phyloP scores from a whole-genome alignment of 2,113 vertebrate species.

The Strigops habroptila region DNA sequence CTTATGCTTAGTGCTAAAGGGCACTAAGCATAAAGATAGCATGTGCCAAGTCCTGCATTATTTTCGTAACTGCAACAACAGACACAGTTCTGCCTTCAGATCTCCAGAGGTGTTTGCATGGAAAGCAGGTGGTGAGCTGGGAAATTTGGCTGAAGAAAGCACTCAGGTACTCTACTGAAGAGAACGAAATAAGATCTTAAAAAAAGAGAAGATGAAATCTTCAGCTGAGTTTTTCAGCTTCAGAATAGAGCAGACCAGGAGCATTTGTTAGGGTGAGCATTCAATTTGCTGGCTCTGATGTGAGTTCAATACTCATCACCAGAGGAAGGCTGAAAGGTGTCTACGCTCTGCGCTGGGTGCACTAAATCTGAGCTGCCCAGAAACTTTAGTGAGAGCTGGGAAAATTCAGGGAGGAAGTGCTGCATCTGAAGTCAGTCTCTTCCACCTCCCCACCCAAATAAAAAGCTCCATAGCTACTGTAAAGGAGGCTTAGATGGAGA shows the following conservation, averaged over 20 bases:
- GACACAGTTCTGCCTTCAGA: not conserved
- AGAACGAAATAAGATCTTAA: not conserved
- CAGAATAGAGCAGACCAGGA: not conserved
- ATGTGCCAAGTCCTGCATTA: not conserved
- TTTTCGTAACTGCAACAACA: not conserved
- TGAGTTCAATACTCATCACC: fast-evolving
- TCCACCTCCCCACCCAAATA: not conserved
- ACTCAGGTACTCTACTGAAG: not conserved
- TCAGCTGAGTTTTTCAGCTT: not conserved
- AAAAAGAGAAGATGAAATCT: not conserved
- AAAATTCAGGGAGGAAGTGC: not conserved
- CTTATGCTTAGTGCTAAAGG: not conserved
- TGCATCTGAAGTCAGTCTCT: not conserved
- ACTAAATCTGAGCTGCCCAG: not conserved
- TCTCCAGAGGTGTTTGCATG: not conserved
- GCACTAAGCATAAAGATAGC: not conserved
- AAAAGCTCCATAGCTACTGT: not conserved
- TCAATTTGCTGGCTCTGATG: not conserved
- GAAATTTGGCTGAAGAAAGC: not conserved
- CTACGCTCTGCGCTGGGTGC: not conserved
- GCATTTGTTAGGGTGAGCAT: not conserved
- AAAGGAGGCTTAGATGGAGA: not conserved
- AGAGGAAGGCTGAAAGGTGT: not conserved
- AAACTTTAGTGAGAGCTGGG: not conserved
- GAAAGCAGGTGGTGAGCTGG: not conserved